Evolutionary conservation across 1,140 invertebrate species (phyloP).

Genomic region (Dufourea novaeangliae): DNA sequence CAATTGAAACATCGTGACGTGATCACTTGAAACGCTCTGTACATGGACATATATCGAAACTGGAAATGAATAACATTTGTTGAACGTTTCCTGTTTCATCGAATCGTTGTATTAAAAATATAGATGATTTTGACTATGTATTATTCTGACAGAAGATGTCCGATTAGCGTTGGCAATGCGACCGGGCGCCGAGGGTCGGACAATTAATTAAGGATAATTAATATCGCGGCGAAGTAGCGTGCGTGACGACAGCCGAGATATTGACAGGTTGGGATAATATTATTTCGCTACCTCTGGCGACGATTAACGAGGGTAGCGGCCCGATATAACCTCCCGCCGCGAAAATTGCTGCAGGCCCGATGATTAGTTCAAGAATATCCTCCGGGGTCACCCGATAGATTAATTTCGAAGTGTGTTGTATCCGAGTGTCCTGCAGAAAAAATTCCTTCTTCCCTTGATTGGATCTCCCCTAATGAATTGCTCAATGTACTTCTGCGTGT

Average conservation of each 20-base stretch:
- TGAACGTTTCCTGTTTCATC: no score
- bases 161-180: no score
- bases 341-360: conserved; percentile 38
- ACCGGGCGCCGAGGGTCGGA: no score
- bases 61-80: no score
- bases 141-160: no score
- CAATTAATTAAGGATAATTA: neutral
- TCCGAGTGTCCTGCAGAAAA: neutral
- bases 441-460: neutral
- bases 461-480: neutral
- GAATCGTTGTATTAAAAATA: no score
- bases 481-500: no score
- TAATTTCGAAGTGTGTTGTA: conserved; percentile 42
- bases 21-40: no score
- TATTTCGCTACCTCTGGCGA: conserved; percentile 63
- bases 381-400: conserved; percentile 18
- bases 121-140: no score
- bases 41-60: no score
- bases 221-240: neutral
- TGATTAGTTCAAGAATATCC: conserved; percentile 46
- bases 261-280: conserved; percentile 52
- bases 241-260: conserved; percentile 2
- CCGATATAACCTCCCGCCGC: conserved; percentile 3
- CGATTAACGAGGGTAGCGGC: conserved; percentile 53
- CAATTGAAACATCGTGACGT: no score